Evolutionary conservation across 2,797 vertebrate species (phyloP).

Genomic region (Labroides dimidiatus): DNA sequence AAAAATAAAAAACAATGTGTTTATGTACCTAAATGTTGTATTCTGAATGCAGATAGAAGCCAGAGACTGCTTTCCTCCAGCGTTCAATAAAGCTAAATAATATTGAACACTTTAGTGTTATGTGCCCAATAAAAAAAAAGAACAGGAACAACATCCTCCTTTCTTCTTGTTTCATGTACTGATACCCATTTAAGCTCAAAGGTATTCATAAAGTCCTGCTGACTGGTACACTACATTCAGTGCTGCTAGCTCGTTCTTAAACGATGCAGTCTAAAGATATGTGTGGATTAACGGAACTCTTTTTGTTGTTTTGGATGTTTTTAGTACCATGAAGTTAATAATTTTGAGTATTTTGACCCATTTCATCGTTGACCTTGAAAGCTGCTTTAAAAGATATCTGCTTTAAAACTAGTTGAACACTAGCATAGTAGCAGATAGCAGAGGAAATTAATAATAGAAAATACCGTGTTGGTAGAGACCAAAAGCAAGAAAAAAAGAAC

Average conservation of each 20-base stretch:
- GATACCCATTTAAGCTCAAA: background rate
- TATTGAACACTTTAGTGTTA: background rate
- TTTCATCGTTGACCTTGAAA: no score
- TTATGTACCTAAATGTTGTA: background rate
- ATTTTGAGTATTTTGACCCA: background rate
- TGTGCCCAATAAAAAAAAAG: constrained; percentile 1
- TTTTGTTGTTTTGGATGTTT: background rate
- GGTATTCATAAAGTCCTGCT: background rate
- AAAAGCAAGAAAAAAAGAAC: no score
- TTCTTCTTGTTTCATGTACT: background rate
- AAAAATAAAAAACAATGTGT: background rate
- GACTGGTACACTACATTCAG: background rate
- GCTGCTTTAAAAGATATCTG: no score
- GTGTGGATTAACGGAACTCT: no score
- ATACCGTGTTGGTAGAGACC: no score
- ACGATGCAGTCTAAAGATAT: no score
- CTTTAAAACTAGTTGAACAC: no score
- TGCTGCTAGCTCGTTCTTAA: background rate
- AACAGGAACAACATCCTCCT: background rate
- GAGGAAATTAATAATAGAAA: no score
- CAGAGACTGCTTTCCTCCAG: background rate
- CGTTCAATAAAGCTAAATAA: background rate
- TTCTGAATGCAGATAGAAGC: background rate
- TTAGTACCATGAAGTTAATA: background rate
- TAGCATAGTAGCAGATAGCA: no score